Percentiles rank a stretch among this genome's conserved stretches.
Evolutionary conservation across 2,888 invertebrate genomes (phyloP).

Genomic region (Scaptomyza reducta): DNA sequence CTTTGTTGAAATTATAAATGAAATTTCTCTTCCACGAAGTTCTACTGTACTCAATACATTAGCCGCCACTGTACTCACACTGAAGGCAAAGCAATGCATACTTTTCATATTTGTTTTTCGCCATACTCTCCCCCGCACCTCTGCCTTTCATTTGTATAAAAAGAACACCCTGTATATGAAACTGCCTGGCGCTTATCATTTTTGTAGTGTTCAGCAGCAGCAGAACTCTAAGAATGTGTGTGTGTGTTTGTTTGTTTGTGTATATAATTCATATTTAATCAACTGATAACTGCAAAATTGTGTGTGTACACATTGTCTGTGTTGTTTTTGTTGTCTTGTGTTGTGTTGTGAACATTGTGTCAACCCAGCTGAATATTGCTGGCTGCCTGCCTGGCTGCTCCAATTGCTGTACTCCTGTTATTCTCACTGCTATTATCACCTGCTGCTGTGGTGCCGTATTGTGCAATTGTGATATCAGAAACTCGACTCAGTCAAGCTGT

Average conservation of each 20-base stretch:
- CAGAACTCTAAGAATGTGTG: slow-evolving; percentile 43
- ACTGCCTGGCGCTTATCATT: slow-evolving; percentile 68
- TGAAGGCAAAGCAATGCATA: too few species aligned
- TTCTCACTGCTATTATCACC: slow-evolving; percentile 68
- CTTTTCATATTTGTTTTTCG: background rate
- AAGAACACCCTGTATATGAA: slow-evolving; percentile 60
- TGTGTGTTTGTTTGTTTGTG: slow-evolving; percentile 44
- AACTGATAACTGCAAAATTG: slow-evolving; percentile 70
- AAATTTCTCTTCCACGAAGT: too few species aligned
- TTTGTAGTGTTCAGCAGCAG: too few species aligned
- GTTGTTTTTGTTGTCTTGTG: background rate
- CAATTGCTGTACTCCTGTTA: slow-evolving; percentile 75
- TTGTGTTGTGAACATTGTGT: background rate
- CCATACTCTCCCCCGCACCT: background rate
- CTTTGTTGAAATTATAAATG: too few species aligned
- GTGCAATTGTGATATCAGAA: slow-evolving; percentile 36
- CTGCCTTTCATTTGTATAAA: background rate
- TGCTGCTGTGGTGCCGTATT: slow-evolving; percentile 41
- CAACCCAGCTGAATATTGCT: slow-evolving; percentile 2
- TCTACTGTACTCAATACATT: too few species aligned
- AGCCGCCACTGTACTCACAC: background rate
- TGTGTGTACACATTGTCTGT: slow-evolving; percentile 48
- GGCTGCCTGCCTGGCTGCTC: slow-evolving; percentile 48
- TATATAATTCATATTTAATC: slow-evolving; percentile 79
- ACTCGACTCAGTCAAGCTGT: slow-evolving; percentile 5